Conservation (phyloP, 2,888 invertebrate species). For the Steinernema scapterisci region DNA sequence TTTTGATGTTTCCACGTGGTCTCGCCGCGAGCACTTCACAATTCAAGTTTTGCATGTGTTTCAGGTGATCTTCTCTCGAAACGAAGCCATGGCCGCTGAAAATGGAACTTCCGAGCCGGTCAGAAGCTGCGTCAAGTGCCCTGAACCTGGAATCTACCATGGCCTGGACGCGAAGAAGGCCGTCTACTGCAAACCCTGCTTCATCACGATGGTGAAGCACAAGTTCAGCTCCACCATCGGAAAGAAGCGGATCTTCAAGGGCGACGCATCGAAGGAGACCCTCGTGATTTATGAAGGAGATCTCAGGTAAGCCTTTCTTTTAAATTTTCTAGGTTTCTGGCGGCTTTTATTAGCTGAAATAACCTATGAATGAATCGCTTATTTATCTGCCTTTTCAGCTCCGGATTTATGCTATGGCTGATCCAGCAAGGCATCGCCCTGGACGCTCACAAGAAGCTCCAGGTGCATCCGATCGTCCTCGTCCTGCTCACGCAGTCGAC, state of each 20-base stretch:
- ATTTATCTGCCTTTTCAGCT: not conserved
- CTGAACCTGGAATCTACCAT: conserved; percentile 39
- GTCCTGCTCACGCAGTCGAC: not conserved
- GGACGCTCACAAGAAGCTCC: conserved; percentile 41
- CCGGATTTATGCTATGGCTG: conserved; percentile 36
- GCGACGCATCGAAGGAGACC: conserved; percentile 46
- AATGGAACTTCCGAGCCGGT: not conserved
- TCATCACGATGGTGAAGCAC: conserved; percentile 57
- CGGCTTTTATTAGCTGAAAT: not conserved
- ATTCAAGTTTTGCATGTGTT: no score
- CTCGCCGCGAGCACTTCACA: no score
- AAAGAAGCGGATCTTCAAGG: conserved; percentile 55
- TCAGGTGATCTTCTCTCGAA: no score
- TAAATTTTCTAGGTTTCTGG: not conserved
- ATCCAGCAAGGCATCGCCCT: conserved; percentile 35
- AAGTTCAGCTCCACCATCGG: conserved; percentile 60
- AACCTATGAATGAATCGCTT: no score
- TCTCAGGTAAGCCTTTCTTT: not conserved
- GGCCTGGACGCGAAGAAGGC: conserved; percentile 58
- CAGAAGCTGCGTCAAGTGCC: conserved; percentile 44
- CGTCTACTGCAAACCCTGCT: conserved; percentile 59
- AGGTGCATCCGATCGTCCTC: conserved; percentile 33
- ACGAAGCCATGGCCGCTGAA: not conserved
- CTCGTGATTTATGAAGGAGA: conserved; percentile 51
- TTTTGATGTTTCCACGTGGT: no score